phyloP scores from a whole-genome alignment of 1,140 invertebrate species.

The Polypedilum pembai region DNA sequence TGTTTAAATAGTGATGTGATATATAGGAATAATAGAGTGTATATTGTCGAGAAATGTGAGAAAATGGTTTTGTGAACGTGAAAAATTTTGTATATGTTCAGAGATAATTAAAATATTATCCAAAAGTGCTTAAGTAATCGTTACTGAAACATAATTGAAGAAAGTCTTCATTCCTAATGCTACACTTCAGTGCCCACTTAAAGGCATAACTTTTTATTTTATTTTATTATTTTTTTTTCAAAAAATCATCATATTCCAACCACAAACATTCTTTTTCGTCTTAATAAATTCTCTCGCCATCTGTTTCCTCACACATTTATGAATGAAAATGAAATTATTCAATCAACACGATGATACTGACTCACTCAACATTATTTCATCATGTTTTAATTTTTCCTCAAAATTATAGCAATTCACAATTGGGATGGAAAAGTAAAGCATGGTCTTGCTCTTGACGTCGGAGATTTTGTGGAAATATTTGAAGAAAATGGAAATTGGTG shows the following conservation, averaged over 20 bases:
- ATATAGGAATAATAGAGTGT: too few relatives aligned
- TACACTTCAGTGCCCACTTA: too few relatives aligned
- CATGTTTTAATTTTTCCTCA: conserved; percentile 35
- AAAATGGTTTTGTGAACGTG: too few relatives aligned
- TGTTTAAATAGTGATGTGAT: too few relatives aligned
- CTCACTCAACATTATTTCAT: conserved; percentile 17
- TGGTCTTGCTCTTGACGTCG: conserved; percentile 76
- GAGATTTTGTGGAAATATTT: conserved; percentile 82
- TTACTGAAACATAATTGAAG: too few relatives aligned
- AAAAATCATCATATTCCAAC: neutral
- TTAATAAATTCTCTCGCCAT: neutral
- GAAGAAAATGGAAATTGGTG: conserved; percentile 85
- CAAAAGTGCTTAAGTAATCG: too few relatives aligned
- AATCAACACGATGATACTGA: neutral
- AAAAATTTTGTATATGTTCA: too few relatives aligned
- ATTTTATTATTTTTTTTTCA: neutral
- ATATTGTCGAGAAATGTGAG: too few relatives aligned
- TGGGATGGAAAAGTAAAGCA: conserved; percentile 76
- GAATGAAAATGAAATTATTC: neutral
- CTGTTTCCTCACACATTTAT: neutral
- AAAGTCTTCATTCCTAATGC: too few relatives aligned
- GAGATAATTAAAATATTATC: too few relatives aligned
- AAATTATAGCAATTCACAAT: conserved; percentile 73
- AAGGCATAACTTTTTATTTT: too few relatives aligned
- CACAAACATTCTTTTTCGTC: neutral